These are phyloP conservation scores for Sinocyclocheilus anshuiensis DNA, from an alignment of 2,113 vertebrate species.

Conservation along the genomic window DNA sequence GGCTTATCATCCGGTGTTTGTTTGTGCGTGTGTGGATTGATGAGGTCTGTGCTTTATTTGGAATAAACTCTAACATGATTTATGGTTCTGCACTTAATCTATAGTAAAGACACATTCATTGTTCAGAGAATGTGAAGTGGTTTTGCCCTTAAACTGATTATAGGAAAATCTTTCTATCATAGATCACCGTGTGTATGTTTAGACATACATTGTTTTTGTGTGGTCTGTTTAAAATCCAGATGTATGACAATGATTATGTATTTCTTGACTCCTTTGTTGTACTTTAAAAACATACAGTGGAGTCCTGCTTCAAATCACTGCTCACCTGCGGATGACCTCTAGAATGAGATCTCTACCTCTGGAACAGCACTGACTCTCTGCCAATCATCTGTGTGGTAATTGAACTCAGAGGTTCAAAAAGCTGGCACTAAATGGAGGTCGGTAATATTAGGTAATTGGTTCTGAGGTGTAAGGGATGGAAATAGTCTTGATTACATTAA, in stretches of 20 bases:
- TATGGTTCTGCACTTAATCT: background rate
- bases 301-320: constrained; percentile 28
- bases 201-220: background rate
- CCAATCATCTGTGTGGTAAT: constrained; percentile 4
- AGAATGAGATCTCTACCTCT: constrained; percentile 3
- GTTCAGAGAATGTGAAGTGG: background rate
- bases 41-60: background rate
- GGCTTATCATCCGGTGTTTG: background rate
- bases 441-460: constrained; percentile 36
- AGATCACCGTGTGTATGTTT: constrained; percentile 28
- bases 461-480: constrained; percentile 31
- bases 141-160: constrained; percentile 10
- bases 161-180: constrained; percentile 7
- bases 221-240: constrained; percentile 23
- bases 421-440: constrained; percentile 23
- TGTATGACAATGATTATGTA: background rate
- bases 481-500: constrained; percentile 38
- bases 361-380: background rate
- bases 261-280: constrained; percentile 14
- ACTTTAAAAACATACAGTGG: background rate
- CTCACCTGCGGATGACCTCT: constrained; percentile 20
- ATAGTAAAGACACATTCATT: background rate
- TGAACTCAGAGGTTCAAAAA: constrained; percentile 18
- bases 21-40: background rate
- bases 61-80: constrained; percentile 1